phyloP scores from a whole-genome alignment of 1,140 invertebrate species.

The Atta cephalotes region DNA sequence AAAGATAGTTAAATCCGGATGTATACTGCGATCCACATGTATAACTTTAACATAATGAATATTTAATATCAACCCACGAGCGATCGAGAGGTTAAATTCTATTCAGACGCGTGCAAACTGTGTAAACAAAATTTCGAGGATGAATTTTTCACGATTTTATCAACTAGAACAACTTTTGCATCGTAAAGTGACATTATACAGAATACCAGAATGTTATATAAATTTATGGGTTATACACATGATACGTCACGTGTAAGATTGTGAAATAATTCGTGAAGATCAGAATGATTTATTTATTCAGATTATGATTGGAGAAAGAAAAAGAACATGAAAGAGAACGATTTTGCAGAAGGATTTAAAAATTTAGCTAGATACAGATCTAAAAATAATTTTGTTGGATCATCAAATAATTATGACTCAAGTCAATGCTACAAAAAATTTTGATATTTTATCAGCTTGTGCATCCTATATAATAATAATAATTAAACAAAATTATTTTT shows the following conservation, averaged over 20 bases:
- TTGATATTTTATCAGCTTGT: no score
- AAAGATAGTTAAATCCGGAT: conserved; percentile 40
- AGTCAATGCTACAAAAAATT: no score
- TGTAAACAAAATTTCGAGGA: background rate
- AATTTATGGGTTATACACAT: conserved; percentile 27
- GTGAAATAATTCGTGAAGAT: conserved; percentile 16
- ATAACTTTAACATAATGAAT: conserved; percentile 11
- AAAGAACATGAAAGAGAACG: no score
- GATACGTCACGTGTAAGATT: background rate
- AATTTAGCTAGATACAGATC: no score
- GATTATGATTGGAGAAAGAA: background rate
- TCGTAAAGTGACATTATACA: background rate
- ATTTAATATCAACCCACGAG: conserved; percentile 17
- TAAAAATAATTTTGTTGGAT: no score
- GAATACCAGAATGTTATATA: background rate
- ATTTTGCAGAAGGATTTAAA: no score
- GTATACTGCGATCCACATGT: background rate
- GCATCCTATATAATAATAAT: no score
- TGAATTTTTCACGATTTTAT: conserved; percentile 8
- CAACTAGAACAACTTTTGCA: background rate
- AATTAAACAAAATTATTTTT: no score
- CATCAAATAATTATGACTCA: no score
- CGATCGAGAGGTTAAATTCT: background rate
- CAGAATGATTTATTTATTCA: background rate
- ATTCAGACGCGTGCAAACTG: background rate